These are phyloP conservation scores for Megastigmus dorsalis DNA, from an alignment of 2,888 invertebrate genomes.

Conservation along the genomic window DNA sequence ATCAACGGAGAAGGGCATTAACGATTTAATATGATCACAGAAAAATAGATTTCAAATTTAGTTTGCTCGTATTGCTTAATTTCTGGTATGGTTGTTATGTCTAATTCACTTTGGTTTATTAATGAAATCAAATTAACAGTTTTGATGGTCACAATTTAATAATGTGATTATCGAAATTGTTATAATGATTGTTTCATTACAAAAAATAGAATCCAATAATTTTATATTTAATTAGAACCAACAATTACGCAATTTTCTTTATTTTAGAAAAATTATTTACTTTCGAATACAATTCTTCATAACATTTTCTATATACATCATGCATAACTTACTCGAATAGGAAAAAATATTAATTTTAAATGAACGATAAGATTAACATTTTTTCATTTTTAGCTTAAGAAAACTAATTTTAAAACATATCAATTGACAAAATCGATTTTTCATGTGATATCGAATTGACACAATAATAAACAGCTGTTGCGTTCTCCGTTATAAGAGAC, in stretches of 20 bases:
- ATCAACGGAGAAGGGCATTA: background rate
- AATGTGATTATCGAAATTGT: too few species aligned
- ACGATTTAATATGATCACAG: background rate
- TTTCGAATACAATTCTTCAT: too few species aligned
- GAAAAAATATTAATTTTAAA: background rate
- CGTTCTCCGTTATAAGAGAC: background rate
- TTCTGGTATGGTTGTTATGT: background rate
- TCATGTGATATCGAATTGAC: background rate
- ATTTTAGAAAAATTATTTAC: too few species aligned
- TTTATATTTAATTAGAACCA: too few species aligned
- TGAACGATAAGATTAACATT: background rate
- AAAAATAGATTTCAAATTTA: conserved; percentile 2
- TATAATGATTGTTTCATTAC: too few species aligned
- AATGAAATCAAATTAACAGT: background rate
- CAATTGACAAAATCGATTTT: background rate
- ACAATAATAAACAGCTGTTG: background rate
- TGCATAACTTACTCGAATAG: too few species aligned
- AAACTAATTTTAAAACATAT: background rate
- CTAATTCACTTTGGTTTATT: background rate
- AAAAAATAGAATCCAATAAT: too few species aligned
- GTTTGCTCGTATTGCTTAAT: background rate
- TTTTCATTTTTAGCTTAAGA: too few species aligned
- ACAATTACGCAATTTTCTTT: too few species aligned
- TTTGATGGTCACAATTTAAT: background rate
- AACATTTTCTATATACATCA: too few species aligned